Evolutionary conservation across 2,113 vertebrate species (phyloP), one percentile per base, ranked within the genome.

Genomic region (Thamnophis sirtalis): DNA sequence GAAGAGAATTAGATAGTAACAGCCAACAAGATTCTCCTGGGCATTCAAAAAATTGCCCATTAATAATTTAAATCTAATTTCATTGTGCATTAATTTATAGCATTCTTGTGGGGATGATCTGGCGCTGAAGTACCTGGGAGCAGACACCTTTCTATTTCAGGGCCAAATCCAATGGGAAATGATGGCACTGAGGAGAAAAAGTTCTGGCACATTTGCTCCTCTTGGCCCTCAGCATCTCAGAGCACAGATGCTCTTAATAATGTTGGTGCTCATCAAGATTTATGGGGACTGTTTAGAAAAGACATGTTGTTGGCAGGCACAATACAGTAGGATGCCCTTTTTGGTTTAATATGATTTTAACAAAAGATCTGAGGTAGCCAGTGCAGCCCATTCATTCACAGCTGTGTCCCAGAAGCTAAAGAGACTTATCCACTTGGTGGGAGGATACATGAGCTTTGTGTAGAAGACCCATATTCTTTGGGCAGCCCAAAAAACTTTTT

Each of bases 41-140:
- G 94, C 96, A 97, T 97, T 97, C 94, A 96, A 93, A 98, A 97
- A 95, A 97, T 95, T 86, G 19, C 43, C 92, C 28, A 94, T 97
- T 96, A 98, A 98, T 98, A 91, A 98, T 98, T 98, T 96, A 98
- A 68, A 94, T 95, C 93, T 86, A 98, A 97, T 98, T 97, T 96
- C 96, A 97, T 95, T 98, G 89, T 92, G 89, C 94, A 84, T 92
- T 97, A 95, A 96, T 95, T 95, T 92, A 94, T 73, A 80, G 48
- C 80, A 92, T 95, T 96, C 95, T 95, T 91, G 22, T 93, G 88
- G 89, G 93, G 38, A 91, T 55, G 17, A 60, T 86, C 95, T 49
- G 92, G 51, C 50, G 88, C 89, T 54, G 56, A 48, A 93, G 85
- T 1, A 93, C 89, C 90, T 90, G 54, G 94, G 90, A 94, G 33